A percentile compares a stretch with the other conserved stretches of the same genome.
Evolutionary conservation across 2,797 vertebrate genomes (phyloP).

Genomic region (Okamejei kenojei): DNA sequence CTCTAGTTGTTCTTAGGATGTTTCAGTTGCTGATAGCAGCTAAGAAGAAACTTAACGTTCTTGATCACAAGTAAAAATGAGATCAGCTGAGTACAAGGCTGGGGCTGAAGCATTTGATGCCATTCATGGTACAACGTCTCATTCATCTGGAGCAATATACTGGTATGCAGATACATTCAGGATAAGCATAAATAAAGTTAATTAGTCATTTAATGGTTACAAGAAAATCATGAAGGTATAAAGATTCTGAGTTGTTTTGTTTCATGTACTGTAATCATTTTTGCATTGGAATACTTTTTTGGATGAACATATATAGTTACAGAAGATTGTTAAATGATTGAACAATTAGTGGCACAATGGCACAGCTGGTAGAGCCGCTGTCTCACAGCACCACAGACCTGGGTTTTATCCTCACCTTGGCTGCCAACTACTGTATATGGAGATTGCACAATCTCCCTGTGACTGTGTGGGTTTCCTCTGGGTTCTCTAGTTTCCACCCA

Average conservation of each 20-base stretch:
- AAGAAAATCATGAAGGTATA: background rate
- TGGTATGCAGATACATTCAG: background rate
- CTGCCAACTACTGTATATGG: no score
- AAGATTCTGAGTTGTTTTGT: background rate
- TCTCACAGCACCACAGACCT: no score
- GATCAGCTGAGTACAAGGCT: background rate
- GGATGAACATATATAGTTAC: background rate
- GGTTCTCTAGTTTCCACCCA: no score
- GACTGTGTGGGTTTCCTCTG: no score
- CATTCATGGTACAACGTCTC: background rate
- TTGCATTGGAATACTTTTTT: background rate
- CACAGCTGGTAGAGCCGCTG: no score
- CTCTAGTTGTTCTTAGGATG: no score
- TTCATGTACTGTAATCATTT: background rate
- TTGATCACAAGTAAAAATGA: background rate
- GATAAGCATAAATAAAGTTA: constrained; percentile 53
- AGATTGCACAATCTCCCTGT: no score
- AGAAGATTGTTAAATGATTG: background rate
- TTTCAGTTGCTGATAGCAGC: no score
- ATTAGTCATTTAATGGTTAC: constrained; percentile 40
- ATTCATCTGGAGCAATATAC: background rate
- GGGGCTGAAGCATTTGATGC: no score
- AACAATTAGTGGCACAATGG: background rate
- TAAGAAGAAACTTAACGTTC: background rate
- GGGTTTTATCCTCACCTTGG: no score